Evolutionary conservation across 2,797 vertebrate species (phyloP), one percentile per base, ranked within the genome.

Genomic region (Muscicapa striata): DNA sequence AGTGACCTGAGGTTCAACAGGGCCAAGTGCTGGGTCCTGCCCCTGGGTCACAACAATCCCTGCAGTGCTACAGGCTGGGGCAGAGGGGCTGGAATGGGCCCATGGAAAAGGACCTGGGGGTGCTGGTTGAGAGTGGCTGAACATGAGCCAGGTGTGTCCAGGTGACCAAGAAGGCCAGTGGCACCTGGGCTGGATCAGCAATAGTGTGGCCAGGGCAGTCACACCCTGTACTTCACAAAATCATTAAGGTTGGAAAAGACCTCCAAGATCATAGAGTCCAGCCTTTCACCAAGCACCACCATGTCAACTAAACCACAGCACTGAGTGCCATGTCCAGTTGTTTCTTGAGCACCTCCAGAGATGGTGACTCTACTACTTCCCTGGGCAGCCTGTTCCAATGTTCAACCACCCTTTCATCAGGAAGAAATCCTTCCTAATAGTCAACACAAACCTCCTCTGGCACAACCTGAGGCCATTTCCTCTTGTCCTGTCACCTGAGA

Each of bases 1-100:
- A 43, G 0, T 0, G 16, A 4, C 5, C 43, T 26, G 27, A 22
- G 18, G 30, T 69, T 32, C 48, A 62, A 7, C 21, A 26, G 14
- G 48, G 20, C 64, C 20, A 17, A 54, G 73, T 16, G 16, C 48
- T 0, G 0, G 30, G 11, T 54, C 24, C 41, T 69, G 48, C 4
- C 40, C 46, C 48, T 40, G 48, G 20, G 6, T 26, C 63, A 69
- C 40, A 85, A 8, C n/a, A 29, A 34, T 4, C 23, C 22, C 45
- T 45, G 45, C 45, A 45, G 45, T 45, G 45, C 45, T 45, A 21
- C 45, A 45, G 54, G 62, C 70, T 89, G 43, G 63, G 48, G 1
- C 43, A 62, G 41, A 20, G 48, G 1, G 34, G 10, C 34, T 75
- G 48, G 9, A 27, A 76, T 52, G 32, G 15, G 13, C 23, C 7